These are phyloP conservation scores for Apoda limacodes DNA, from an alignment of 2,888 invertebrate genomes.

Conservation along the genomic window DNA sequence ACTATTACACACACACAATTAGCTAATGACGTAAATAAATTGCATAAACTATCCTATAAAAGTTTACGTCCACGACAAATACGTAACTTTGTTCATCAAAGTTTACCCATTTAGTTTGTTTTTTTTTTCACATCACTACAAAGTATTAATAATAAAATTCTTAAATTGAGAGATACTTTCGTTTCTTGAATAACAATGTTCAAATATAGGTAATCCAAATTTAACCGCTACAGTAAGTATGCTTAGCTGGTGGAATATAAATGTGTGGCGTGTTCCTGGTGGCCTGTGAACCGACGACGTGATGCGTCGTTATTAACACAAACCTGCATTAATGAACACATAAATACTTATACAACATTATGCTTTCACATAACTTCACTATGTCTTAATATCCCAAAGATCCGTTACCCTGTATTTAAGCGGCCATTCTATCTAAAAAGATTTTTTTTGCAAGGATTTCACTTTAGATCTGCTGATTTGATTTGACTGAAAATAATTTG, in stretches of 20 bases:
- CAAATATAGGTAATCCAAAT: constrained; percentile 60
- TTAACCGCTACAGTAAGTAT: constrained; percentile 56
- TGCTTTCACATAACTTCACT: constrained; percentile 37
- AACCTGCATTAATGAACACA: constrained; percentile 60
- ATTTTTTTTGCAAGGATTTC: too few species aligned
- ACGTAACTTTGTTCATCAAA: too few species aligned
- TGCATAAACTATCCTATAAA: too few species aligned
- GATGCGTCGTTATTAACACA: constrained; percentile 61
- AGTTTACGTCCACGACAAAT: too few species aligned
- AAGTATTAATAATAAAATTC: too few species aligned
- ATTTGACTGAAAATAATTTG: too few species aligned
- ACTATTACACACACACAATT: too few species aligned
- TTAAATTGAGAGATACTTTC: background rate
- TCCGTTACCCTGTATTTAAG: constrained; percentile 29
- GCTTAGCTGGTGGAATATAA: constrained; percentile 61
- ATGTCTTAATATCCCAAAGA: constrained; percentile 21
- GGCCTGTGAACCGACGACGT: constrained; percentile 67
- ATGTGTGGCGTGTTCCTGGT: constrained; percentile 47
- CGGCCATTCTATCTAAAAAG: too few species aligned
- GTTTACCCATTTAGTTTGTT: too few species aligned
- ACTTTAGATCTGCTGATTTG: too few species aligned
- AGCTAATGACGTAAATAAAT: too few species aligned
- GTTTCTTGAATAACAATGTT: constrained; percentile 59
- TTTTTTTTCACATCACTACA: too few species aligned
- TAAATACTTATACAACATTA: constrained; percentile 36